These are phyloP conservation scores for Drosophila falleni DNA, from an alignment of 2,888 invertebrate genomes.

Conservation along the genomic window DNA sequence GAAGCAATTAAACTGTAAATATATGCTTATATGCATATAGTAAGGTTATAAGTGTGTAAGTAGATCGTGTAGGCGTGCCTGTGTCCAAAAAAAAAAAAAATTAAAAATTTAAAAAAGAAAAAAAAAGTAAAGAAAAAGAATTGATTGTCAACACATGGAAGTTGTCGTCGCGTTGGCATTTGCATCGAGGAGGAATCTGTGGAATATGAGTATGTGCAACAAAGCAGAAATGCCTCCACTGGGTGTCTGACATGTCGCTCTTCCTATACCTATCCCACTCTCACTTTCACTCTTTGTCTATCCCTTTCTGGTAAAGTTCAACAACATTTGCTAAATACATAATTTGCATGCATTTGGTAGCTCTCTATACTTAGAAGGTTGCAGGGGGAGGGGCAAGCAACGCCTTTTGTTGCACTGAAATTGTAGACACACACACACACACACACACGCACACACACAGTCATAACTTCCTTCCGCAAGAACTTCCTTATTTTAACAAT, in stretches of 20 bases:
- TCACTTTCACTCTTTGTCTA: not conserved
- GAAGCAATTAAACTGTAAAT: slow-evolving; percentile 46
- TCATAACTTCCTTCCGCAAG: slow-evolving; percentile 70
- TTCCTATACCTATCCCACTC: not conserved
- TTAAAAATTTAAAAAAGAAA: not conserved
- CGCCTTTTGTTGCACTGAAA: slow-evolving; percentile 35
- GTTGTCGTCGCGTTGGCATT: slow-evolving; percentile 56
- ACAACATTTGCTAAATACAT: slow-evolving; percentile 58
- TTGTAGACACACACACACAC: slow-evolving; percentile 22
- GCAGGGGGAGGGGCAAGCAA: slow-evolving; percentile 1
- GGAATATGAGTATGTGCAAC: slow-evolving; percentile 18
- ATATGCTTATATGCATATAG: not conserved
- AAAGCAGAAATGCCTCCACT: slow-evolving; percentile 30
- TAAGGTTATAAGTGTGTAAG: not conserved
- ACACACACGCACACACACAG: slow-evolving; percentile 14
- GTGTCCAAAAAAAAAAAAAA: slow-evolving; percentile 27
- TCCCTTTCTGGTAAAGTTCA: slow-evolving; percentile 54
- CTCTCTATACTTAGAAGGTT: not conserved
- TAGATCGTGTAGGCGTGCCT: slow-evolving; percentile 42
- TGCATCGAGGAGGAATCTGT: slow-evolving; percentile 17
- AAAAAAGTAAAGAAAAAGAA: slow-evolving; percentile 20
- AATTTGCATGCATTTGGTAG: slow-evolving; percentile 54
- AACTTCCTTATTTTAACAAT: slow-evolving; percentile 54
- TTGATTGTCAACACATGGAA: slow-evolving; percentile 67
- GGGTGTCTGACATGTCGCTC: not conserved